Percentiles rank a stretch among this genome's conserved stretches.
These are phyloP conservation scores for Ginglymostoma cirratum DNA, from an alignment of 2,113 vertebrate species.

Conservation along the genomic window DNA sequence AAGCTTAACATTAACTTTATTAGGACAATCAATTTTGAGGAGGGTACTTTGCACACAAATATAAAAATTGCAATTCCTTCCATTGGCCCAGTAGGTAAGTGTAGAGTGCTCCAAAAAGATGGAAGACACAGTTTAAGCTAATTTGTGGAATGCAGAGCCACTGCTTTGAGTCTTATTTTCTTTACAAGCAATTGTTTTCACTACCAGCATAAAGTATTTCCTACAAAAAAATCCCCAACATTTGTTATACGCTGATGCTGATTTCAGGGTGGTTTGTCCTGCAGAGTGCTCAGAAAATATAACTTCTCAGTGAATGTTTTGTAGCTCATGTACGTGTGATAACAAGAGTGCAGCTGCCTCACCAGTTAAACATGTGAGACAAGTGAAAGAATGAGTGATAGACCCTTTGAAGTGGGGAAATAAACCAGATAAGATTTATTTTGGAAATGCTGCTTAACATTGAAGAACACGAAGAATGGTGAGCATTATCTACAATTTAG, in stretches of 20 bases:
- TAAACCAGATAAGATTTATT: not conserved
- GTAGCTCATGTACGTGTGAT: not conserved
- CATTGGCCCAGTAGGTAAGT: not conserved
- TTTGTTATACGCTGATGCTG: not conserved
- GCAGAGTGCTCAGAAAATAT: not conserved
- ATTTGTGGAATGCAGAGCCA: not conserved
- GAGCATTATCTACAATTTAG: not conserved
- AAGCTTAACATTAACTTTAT: not conserved
- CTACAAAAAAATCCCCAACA: not conserved
- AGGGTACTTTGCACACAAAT: not conserved
- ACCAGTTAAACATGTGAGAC: not conserved
- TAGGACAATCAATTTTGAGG: not conserved
- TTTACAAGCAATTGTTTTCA: not conserved
- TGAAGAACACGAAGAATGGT: not conserved
- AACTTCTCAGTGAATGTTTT: not conserved
- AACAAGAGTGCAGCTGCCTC: not conserved
- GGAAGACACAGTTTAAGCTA: not conserved
- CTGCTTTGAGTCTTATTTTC: no score
- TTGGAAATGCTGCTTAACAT: not conserved
- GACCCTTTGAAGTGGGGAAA: not conserved
- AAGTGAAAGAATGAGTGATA: not conserved
- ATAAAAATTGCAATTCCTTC: not conserved
- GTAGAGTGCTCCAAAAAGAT: not conserved
- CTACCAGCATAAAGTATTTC: not conserved
- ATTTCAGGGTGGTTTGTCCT: not conserved